phyloP scores from a whole-genome alignment of 1,140 invertebrate species.

The Drosophila arawakana region DNA sequence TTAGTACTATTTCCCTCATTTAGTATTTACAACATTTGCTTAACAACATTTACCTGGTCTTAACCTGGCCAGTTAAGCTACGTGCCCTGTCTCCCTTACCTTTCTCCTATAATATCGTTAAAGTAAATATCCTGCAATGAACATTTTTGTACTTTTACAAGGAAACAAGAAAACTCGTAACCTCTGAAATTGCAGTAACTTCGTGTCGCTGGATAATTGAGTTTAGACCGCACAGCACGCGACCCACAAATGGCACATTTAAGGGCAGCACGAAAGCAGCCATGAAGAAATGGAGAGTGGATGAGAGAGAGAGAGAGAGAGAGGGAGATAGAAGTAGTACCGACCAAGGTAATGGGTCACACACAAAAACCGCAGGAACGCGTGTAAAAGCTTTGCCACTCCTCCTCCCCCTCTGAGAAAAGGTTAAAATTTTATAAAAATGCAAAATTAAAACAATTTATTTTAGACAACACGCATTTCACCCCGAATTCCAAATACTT shows the following conservation, averaged over 20 bases:
- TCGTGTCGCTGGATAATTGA: constrained; percentile 73
- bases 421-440: constrained; percentile 11
- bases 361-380: constrained; percentile 36
- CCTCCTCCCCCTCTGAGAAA: not conserved
- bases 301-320: too few relatives aligned
- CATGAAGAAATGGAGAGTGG: not conserved
- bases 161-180: constrained; percentile 22
- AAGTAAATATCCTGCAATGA: constrained; percentile 77
- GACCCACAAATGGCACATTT: constrained; percentile 40
- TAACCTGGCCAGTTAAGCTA: constrained; percentile 11
- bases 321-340: not conserved
- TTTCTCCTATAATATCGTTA: constrained; percentile 15
- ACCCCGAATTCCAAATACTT: constrained; percentile 1
- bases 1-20: constrained; percentile 45
- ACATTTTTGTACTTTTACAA: constrained; percentile 60
- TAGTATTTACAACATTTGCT: constrained; percentile 43
- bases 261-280: not conserved
- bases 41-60: not conserved
- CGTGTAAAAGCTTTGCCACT: constrained; percentile 18
- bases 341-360: constrained; percentile 16
- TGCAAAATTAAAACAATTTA: constrained; percentile 32
- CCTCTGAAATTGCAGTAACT: constrained; percentile 39
- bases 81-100: not conserved
- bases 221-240: constrained; percentile 53
- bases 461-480: not conserved